Conservation (phyloP, 1,140 invertebrate genomes). For the Phymorhynchus buccinoides region DNA sequence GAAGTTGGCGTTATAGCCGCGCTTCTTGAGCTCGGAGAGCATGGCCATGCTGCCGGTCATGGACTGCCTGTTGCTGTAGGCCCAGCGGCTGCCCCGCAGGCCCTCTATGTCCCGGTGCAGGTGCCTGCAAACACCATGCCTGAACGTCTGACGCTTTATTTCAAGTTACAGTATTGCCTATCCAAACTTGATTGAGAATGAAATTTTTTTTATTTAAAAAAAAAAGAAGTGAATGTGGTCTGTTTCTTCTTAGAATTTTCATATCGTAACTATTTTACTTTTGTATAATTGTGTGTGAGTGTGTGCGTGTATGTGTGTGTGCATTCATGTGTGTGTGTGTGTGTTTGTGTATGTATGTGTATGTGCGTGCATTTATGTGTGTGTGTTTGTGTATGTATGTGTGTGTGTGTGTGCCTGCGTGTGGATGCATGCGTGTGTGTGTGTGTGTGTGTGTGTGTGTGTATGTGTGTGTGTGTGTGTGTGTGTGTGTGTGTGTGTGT, state of each 20-base stretch:
- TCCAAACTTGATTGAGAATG: too few relatives aligned
- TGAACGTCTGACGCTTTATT: too few relatives aligned
- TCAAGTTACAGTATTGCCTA: neutral
- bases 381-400: too few relatives aligned
- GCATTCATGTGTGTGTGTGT: too few relatives aligned
- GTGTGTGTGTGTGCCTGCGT: too few relatives aligned
- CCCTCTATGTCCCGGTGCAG: slow-evolving; percentile 40
- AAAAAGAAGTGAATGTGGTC: neutral
- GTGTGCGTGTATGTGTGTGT: neutral
- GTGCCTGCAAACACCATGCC: slow-evolving; percentile 18
- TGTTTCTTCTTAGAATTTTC: too few relatives aligned
- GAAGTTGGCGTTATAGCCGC: slow-evolving; percentile 48
- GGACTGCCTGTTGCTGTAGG: slow-evolving; percentile 43
- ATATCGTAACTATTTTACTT: too few relatives aligned
- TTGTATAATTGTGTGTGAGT: too few relatives aligned
- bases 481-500: neutral
- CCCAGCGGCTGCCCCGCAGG: slow-evolving; percentile 48
- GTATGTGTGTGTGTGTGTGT: neutral
- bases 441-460: too few relatives aligned
- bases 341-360: too few relatives aligned
- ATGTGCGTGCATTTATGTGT: too few relatives aligned
- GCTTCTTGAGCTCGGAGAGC: slow-evolving; percentile 46
- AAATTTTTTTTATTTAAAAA: neutral
- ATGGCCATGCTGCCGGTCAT: slow-evolving; percentile 48
- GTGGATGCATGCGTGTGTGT: too few relatives aligned